These are phyloP conservation scores for Lycaena phlaeas DNA, from an alignment of 2,888 invertebrate species.

Conservation along the genomic window DNA sequence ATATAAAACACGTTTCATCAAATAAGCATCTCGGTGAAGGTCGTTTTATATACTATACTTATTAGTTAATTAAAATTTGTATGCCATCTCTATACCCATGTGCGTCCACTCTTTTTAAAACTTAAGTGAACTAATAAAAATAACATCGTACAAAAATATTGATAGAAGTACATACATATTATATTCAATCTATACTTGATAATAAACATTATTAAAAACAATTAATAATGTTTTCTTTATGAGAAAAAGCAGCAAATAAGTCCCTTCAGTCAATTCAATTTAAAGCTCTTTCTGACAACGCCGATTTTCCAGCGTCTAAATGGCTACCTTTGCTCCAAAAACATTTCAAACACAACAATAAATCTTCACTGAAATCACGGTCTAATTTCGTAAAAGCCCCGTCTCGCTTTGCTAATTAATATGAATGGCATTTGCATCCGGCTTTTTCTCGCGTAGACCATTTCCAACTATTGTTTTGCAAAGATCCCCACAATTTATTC, in stretches of 20 bases:
- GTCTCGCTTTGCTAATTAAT: conserved; percentile 73
- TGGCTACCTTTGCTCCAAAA: conserved; percentile 67
- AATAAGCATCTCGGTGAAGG: too few species aligned
- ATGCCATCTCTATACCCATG: too few species aligned
- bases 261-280: conserved; percentile 59
- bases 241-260: conserved; percentile 38
- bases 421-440: conserved; percentile 73
- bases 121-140: too few species aligned
- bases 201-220: too few species aligned
- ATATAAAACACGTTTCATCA: too few species aligned
- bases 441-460: conserved; percentile 70
- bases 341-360: conserved; percentile 71
- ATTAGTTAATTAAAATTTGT: too few species aligned
- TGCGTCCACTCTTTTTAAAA: too few species aligned
- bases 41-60: too few species aligned
- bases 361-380: conserved; percentile 71
- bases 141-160: too few species aligned
- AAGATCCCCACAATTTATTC: conserved; percentile 70
- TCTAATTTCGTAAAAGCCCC: conserved; percentile 73
- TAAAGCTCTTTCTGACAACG: conserved; percentile 59
- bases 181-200: too few species aligned
- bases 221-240: too few species aligned
- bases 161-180: too few species aligned
- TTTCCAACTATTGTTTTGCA: conserved; percentile 72
- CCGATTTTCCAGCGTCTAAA: conserved; percentile 64